A percentile compares a stretch with the other conserved stretches of the same genome.
phyloP scores from a whole-genome alignment of 2,888 invertebrate species.

The Cheilosia variabilis region DNA sequence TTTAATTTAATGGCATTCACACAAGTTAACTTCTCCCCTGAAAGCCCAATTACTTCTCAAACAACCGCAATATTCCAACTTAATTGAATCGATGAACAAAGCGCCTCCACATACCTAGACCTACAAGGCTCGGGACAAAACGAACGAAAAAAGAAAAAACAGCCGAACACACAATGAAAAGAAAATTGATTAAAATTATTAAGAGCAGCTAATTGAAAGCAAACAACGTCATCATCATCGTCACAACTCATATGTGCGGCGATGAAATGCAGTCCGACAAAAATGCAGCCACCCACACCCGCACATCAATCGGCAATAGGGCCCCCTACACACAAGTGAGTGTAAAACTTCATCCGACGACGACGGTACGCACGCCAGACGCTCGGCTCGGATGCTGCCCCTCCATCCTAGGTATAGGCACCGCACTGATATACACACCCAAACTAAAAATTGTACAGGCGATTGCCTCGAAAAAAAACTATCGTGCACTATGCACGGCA shows the following conservation, averaged over 20 bases:
- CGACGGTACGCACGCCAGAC: constrained; percentile 61
- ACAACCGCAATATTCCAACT: constrained; percentile 72
- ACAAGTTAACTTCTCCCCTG: constrained; percentile 56
- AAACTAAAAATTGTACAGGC: constrained; percentile 56
- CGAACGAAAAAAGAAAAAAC: neutral
- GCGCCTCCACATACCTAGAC: constrained; percentile 20
- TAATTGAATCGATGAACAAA: constrained; percentile 71
- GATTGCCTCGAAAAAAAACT: constrained; percentile 61
- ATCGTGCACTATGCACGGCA: constrained; percentile 44
- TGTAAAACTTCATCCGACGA: constrained; percentile 63
- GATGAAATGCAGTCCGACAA: constrained; percentile 19
- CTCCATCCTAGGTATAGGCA: neutral
- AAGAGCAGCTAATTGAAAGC: constrained; percentile 75
- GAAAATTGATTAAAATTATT: constrained; percentile 75
- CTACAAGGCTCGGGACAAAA: constrained; percentile 3
- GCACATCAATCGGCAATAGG: constrained; percentile 69
- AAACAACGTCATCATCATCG: constrained; percentile 75
- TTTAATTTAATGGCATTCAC: constrained; percentile 50
- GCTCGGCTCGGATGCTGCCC: constrained; percentile 31
- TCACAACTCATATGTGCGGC: constrained; percentile 65
- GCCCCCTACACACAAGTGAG: constrained; percentile 36
- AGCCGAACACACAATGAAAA: constrained; percentile 44
- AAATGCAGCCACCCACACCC: constrained; percentile 6
- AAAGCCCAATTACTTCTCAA: constrained; percentile 74
- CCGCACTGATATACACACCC: neutral